phyloP scores from a whole-genome alignment of 2,797 vertebrate species.

The Lepus townsendii region DNA sequence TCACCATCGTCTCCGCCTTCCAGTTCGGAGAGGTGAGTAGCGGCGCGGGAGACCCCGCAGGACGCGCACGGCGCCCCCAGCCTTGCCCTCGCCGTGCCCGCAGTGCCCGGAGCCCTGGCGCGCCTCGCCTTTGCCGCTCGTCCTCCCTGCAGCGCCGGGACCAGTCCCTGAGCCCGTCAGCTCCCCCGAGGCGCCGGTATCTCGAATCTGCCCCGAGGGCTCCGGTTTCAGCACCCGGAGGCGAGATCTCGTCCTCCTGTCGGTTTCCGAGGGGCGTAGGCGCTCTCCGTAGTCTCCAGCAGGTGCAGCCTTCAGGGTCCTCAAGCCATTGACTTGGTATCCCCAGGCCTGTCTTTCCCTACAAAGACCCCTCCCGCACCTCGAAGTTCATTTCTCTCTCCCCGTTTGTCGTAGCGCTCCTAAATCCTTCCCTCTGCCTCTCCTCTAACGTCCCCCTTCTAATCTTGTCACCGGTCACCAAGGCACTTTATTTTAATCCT shows the following conservation, averaged over 20 bases:
- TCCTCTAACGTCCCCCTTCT: background rate
- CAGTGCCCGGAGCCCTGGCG: background rate
- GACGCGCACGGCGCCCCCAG: background rate
- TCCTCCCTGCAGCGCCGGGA: background rate
- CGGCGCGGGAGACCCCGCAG: background rate
- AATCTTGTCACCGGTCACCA: background rate
- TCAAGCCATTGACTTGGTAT: background rate
- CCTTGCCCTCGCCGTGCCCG: background rate
- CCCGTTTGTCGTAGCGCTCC: background rate
- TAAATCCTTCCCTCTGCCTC: background rate
- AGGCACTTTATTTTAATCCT: background rate
- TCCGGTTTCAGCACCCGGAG: background rate
- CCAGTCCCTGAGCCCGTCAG: background rate
- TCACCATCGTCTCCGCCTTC: slow-evolving; percentile 97
- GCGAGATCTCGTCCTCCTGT: background rate
- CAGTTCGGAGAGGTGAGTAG: slow-evolving; percentile 97
- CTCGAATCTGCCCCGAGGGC: background rate
- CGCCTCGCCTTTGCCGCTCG: background rate
- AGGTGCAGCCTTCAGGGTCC: background rate
- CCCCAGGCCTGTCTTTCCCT: background rate
- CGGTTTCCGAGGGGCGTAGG: background rate
- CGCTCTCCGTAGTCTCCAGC: background rate
- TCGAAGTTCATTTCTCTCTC: background rate
- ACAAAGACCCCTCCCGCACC: background rate
- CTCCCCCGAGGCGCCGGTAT: background rate